phyloP scores from a whole-genome alignment of 2,888 invertebrate genomes.

The Macrophya annulata region DNA sequence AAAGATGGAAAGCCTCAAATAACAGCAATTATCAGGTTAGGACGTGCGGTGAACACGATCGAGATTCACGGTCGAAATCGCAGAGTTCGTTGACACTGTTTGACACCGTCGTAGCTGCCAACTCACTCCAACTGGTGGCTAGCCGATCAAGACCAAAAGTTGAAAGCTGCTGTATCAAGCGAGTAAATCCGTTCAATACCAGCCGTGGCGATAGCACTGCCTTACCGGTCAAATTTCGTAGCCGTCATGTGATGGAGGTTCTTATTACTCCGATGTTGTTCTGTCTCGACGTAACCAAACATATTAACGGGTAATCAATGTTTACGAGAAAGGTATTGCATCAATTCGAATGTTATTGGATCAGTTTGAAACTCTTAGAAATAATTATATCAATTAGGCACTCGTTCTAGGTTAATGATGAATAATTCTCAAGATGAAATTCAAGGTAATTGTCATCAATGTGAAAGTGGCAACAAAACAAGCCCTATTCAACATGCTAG shows the following conservation, averaged over 20 bases:
- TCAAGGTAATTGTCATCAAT: neutral
- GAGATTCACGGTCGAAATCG: slow-evolving; percentile 26
- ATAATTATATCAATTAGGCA: neutral
- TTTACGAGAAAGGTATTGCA: neutral
- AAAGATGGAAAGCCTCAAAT: neutral
- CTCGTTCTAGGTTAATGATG: neutral
- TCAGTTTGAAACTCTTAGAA: neutral
- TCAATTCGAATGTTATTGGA: too few relatives aligned
- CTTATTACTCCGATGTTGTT: too few relatives aligned
- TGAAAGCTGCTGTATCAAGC: neutral
- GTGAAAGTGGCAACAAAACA: too few relatives aligned
- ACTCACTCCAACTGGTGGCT: slow-evolving; percentile 13
- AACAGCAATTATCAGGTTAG: neutral
- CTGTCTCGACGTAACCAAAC: neutral
- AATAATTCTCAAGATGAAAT: neutral
- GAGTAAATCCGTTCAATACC: neutral
- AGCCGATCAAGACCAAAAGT: neutral
- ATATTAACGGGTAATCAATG: neutral
- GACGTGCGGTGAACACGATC: neutral
- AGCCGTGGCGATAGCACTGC: neutral
- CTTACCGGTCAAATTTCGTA: neutral
- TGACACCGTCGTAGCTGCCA: neutral
- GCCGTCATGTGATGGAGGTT: neutral
- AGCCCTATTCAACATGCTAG: too few relatives aligned
- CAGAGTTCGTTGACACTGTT: slow-evolving; percentile 34